Base-by-base conservation (phyloP, 2,888 invertebrate genomes). In the Tetramorium bicarinatum region DNA sequence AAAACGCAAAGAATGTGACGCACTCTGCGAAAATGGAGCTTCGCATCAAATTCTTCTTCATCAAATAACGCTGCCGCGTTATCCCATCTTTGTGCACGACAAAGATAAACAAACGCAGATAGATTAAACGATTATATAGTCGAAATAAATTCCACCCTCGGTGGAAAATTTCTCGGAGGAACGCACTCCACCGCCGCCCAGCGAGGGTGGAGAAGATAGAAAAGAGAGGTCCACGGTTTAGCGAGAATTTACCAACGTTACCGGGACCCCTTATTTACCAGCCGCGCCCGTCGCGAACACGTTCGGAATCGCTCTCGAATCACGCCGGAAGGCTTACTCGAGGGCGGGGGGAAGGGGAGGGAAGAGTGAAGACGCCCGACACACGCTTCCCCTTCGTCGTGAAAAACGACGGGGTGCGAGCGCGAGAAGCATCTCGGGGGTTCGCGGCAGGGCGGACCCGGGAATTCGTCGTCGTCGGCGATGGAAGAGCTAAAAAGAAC, bases 401-500 rank as follows among this genome's bases (percentile, higher is more conserved):
- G 66, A 64, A 52, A 56, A 49, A 49, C 62, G 34, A 25, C 15
- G 18, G n/a, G n/a, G 21, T 54, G 52, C 52, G n/a, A 52, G 54
- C 25, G 62, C 62, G 29, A 66, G 44, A 56, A 77, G 49, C 56
- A n/a, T 25, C 52, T 34, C 29, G 29, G 41, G 29, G 21, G 41
- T 77, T 67, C 56, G 44, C n/a, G 69, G 44, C 77, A 77, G 44
- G 56, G 25, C 34, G 49, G 34, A 41, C 18, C n/a, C 56, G 44
- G 25, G 54, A 85, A 67, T 72, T 66, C 72, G 72, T 38, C 52
- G 75, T 76, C 44, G 75, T 38, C 72, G 72, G 44, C 52, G 75
- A 49, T n/a, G 66, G 67, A 72, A 64, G 80, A 83, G 82, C 79
- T 44, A 83, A 77, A 84, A 84, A 67, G 62, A 84, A 75, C 67